Base-by-base conservation (phyloP, 2,888 invertebrate genomes). In the Hanleya hanleyi region DNA sequence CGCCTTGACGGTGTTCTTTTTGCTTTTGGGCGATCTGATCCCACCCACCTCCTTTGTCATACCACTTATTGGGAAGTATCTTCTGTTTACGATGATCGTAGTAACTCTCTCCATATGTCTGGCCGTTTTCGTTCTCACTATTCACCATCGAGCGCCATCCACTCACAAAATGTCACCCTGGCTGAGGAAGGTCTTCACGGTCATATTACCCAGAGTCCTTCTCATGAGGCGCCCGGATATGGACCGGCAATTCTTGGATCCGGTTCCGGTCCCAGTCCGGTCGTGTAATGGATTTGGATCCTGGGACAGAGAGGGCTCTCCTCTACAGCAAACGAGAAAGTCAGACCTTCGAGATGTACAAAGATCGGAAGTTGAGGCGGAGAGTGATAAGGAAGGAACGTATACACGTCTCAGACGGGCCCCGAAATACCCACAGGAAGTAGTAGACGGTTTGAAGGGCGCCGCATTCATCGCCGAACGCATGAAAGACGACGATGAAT, bases 1-100 rank as follows among this genome's bases (percentile, higher is more conserved):
- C 92, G 97, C 98, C 92, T 96, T 99, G 89, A 98, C 98, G 93
- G 98, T 99, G 93, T 99, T 99, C 94, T 99, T 99, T 93, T 93
- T 99, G 81, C 93, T 99, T 92, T 96, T 99, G 84, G 98, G 98
- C 84, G 98, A 99, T 92, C 98, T 99, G 89, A 98, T 99, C 90
- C 99, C 99, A 57, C 98, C 98, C 67, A 99, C 99, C 71, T 98
- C 97, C 38, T 92, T 99, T 88, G 98, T 98, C 81, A 97, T 99
- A 85, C 99, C 99, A 76, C 93, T 99, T 73, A 93, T 99, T 84
- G 98, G 98, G 84, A 99, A 90, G 77, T 90, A 98, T 92, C 94
- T 99, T 85, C 96, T 99, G 91, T 98, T 99, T 92, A 98, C 98
- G 81, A 98, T 98, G 97, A 97, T 98, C 87, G 94, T 99, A 85